A percentile compares a stretch with the other conserved stretches of the same genome.
Conservation (phyloP, 2,113 vertebrate species). For the Brachirus orientalis region DNA sequence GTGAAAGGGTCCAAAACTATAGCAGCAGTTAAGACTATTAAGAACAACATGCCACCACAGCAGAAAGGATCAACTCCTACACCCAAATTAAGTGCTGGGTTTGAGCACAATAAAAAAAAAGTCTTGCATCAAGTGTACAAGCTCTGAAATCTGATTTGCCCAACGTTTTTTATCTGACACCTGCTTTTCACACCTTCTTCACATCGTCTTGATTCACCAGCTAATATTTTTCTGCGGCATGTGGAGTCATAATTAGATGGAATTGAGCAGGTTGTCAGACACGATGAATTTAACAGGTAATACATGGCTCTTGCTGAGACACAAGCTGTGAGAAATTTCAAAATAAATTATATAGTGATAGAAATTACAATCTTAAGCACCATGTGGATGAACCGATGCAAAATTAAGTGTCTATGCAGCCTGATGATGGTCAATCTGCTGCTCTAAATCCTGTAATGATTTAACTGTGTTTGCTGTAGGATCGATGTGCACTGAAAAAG, state of each 20-base stretch:
- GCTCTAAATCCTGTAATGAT: constrained; percentile 71
- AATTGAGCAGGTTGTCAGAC: constrained; percentile 24
- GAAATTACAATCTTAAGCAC: constrained; percentile 27
- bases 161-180: constrained; percentile 26
- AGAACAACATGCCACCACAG: constrained; percentile 23
- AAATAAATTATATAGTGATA: constrained; percentile 21
- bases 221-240: constrained; percentile 15
- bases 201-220: constrained; percentile 26
- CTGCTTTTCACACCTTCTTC: constrained; percentile 15
- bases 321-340: constrained; percentile 16
- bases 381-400: constrained; percentile 13
- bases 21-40: constrained; percentile 36
- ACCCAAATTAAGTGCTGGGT: constrained; percentile 20
- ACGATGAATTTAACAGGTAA: constrained; percentile 16
- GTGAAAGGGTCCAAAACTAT: constrained; percentile 42
- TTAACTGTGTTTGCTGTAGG: constrained; percentile 75
- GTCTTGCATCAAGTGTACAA: constrained; percentile 10
- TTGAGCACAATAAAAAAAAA: constrained; percentile 11
- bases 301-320: constrained; percentile 8
- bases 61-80: constrained; percentile 22
- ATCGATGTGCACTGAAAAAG: constrained; percentile 76
- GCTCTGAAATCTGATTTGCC: constrained; percentile 5
- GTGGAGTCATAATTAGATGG: constrained; percentile 44
- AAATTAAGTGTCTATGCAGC: constrained; percentile 45
- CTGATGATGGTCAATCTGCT: constrained; percentile 57